Conservation (phyloP, 1,140 invertebrate genomes). For the Drosophila tsacasi region DNA sequence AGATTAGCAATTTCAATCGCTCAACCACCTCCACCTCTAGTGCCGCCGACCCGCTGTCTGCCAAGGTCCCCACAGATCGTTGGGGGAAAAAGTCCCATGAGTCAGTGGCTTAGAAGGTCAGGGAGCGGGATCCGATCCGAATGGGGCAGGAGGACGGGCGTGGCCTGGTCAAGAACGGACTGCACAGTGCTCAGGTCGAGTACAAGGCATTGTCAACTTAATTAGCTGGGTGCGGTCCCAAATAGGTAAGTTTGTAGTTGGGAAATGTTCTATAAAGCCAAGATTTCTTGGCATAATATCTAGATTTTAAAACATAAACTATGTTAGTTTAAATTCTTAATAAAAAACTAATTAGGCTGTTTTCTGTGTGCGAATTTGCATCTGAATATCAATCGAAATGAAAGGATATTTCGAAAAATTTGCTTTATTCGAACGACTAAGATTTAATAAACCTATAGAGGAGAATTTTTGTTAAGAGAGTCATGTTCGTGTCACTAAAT, state of each 20-base stretch:
- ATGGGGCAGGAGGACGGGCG: conserved; percentile 17
- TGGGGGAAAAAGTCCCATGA: conserved; percentile 20
- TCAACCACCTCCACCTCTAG: conserved; percentile 28
- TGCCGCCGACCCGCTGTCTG: conserved; percentile 67
- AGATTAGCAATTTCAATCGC: conserved; percentile 55
- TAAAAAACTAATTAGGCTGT: neutral
- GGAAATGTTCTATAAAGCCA: neutral
- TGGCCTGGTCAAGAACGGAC: conserved; percentile 24
- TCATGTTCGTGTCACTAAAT: neutral
- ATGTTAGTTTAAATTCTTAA: neutral
- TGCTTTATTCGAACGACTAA: neutral
- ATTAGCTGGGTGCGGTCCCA: conserved; percentile 12
- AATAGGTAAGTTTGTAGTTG: neutral
- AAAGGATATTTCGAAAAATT: neutral
- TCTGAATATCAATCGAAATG: no score
- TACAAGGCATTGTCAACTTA: conserved; percentile 5
- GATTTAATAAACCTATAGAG: neutral
- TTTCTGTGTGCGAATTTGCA: neutral
- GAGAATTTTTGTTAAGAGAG: neutral
- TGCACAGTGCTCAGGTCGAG: neutral
- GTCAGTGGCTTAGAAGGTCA: conserved; percentile 52
- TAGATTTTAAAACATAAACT: neutral
- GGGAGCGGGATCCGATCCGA: neutral
- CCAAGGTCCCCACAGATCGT: conserved; percentile 29
- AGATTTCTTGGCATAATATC: neutral